These are phyloP conservation scores for Campoplex nolae DNA, from an alignment of 2,888 invertebrate genomes.

Conservation along the genomic window DNA sequence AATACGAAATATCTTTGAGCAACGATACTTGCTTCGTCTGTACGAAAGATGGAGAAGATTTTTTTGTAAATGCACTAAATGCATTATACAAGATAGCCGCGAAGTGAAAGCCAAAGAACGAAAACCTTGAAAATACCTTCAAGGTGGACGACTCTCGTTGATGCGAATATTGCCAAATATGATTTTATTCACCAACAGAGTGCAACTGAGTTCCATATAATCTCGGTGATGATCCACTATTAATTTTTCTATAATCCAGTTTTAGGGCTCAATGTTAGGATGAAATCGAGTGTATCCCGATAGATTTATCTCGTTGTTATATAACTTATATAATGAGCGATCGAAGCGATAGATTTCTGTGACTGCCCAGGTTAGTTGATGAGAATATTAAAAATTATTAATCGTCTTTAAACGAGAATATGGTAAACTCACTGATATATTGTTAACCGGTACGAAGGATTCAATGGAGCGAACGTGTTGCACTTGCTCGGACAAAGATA, in stretches of 20 bases:
- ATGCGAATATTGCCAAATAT: neutral
- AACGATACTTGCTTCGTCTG: neutral
- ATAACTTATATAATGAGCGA: neutral
- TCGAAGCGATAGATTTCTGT: neutral
- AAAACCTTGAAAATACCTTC: conserved; percentile 22
- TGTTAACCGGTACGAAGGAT: conserved; percentile 15
- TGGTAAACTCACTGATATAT: conserved; percentile 29
- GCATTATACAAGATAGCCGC: neutral
- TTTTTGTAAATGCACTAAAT: neutral
- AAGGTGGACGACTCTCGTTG: conserved; percentile 17
- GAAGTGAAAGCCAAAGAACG: conserved; percentile 2
- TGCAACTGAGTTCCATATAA: neutral
- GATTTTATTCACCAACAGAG: neutral
- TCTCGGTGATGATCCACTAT: neutral
- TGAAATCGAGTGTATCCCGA: neutral
- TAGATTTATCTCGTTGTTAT: neutral
- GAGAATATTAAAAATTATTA: neutral
- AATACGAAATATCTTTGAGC: neutral
- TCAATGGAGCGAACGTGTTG: conserved; percentile 1
- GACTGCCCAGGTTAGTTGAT: neutral
- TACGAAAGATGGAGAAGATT: neutral
- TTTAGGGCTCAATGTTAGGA: neutral
- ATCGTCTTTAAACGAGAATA: neutral
- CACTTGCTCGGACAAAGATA: conserved; percentile 50
- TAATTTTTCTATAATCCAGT: neutral